A percentile compares a stretch with the other conserved stretches of the same genome.
phyloP scores from a whole-genome alignment of 1,140 invertebrate genomes.

The Musca vetustissima region DNA sequence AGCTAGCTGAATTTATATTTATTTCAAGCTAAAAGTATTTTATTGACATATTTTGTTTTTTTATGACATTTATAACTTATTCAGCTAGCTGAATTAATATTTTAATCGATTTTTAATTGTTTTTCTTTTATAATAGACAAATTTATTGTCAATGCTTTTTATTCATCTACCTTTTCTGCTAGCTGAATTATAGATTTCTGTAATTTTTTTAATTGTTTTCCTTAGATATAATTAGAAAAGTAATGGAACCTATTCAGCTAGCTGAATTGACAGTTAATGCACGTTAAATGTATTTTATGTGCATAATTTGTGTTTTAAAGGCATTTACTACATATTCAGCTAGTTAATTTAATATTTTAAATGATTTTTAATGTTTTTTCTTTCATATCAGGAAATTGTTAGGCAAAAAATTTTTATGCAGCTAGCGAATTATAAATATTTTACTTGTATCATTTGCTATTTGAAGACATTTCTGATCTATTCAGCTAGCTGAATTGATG shows the following conservation, averaged over 20 bases:
- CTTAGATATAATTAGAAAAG: too few species aligned
- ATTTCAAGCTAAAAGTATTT: too few species aligned
- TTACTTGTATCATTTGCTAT: not conserved
- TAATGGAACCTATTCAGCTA: not conserved
- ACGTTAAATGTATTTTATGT: too few species aligned
- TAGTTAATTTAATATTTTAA: not conserved
- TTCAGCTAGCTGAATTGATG: constrained; percentile 6
- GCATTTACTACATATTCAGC: not conserved
- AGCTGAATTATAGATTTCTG: not conserved
- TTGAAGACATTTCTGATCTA: not conserved
- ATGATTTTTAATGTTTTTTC: too few species aligned
- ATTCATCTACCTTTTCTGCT: not conserved
- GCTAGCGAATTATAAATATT: too few species aligned
- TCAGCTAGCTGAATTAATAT: not conserved
- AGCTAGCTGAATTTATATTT: not conserved
- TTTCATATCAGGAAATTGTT: too few species aligned
- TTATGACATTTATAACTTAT: not conserved
- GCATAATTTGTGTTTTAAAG: not conserved
- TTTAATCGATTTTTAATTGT: too few species aligned
- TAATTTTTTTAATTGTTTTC: too few species aligned
- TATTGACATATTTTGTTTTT: too few species aligned
- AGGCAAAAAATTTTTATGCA: too few species aligned
- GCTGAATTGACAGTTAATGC: not conserved
- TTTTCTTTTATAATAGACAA: too few species aligned
- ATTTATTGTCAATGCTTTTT: too few species aligned